Base-by-base conservation (phyloP, 1,140 invertebrate genomes). In the Gonatopus flavifemur region DNA sequence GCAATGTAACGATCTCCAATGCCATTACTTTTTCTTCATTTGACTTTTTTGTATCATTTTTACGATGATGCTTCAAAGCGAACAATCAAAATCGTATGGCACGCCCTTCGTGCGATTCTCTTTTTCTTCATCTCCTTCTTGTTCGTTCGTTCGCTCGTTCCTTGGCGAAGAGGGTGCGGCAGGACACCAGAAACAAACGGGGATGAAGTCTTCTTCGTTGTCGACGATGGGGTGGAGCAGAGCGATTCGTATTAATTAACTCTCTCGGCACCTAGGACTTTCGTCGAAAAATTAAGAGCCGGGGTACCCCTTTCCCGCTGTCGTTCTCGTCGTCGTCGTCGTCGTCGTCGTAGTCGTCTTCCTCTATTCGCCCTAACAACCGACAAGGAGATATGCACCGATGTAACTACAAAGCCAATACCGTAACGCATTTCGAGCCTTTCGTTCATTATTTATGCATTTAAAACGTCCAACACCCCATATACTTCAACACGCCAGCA, bases 181-280 rank as follows among this genome's bases (percentile, higher is more conserved):
- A 49, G 42, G 52, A 43, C 47, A 42, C 51, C 50, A 41, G 49
- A 49, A 48, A 54, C 49, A 59, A 58, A 49, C 52, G 55, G 51
- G 47, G 53, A 36, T 18, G 15, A 8, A 32, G 31, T 8, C 5
- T n/a, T 32, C 12, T 32, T 15, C n/a, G n/a, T n/a, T 32, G 31
- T 13, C 31, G n/a, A n/a, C n/a, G n/a, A 13, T 4, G 31, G 10
- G 16, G 31, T 13, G 35, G 40, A 54, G 37, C 37, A 49, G 28
- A 49, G 64, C 62, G 57, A 65, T 70, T 70, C 62, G 62, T 69
- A 73, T 70, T 67, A 72, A 72, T 74, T 72, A 72, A 67, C 62
- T 57, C 60, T 59, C 61, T 61, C 59, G 53, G 49, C 44, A 57
- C 53, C 38, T 41, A 52, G 51, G 10, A 44, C 36, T 33, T 56